Percentiles rank a stretch among this genome's conserved stretches.
Evolutionary conservation across 2,113 vertebrate species (phyloP).

Genomic region (Phodopus roborovskii): DNA sequence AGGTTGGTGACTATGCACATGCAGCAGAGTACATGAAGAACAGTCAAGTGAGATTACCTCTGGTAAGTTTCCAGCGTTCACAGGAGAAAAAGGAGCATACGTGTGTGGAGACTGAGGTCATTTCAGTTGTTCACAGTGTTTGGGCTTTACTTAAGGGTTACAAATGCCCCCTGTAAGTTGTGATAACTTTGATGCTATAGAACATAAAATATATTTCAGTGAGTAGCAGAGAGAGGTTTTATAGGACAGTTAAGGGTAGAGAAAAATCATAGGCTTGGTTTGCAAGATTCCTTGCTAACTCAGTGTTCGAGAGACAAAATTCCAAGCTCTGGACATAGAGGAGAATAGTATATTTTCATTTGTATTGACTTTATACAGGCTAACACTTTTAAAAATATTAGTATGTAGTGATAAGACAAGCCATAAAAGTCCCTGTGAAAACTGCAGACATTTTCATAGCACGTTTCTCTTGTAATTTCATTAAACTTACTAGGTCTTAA

Average conservation of each 20-base stretch:
- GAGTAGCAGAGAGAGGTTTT: not conserved
- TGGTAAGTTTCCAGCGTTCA: constrained; percentile 82
- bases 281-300: not conserved
- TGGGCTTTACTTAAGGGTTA: not conserved
- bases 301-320: constrained; percentile 9
- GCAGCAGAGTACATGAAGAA: constrained; percentile 85
- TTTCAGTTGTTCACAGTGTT: not conserved
- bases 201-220: not conserved
- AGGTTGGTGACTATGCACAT: constrained; percentile 87
- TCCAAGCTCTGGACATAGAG: not conserved
- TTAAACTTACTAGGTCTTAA: not conserved
- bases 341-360: not conserved
- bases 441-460: not conserved
- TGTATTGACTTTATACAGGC: not conserved
- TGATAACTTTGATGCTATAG: not conserved
- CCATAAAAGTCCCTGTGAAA: not conserved
- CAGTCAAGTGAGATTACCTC: constrained; percentile 84
- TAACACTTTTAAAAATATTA: not conserved
- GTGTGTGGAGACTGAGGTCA: not conserved
- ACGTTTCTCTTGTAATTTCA: not conserved
- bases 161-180: not conserved
- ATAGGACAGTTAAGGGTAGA: not conserved
- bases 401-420: not conserved
- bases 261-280: not conserved
- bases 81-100: not conserved